Conservation (phyloP, 2,888 invertebrate species). For the Neelides folsomi region DNA sequence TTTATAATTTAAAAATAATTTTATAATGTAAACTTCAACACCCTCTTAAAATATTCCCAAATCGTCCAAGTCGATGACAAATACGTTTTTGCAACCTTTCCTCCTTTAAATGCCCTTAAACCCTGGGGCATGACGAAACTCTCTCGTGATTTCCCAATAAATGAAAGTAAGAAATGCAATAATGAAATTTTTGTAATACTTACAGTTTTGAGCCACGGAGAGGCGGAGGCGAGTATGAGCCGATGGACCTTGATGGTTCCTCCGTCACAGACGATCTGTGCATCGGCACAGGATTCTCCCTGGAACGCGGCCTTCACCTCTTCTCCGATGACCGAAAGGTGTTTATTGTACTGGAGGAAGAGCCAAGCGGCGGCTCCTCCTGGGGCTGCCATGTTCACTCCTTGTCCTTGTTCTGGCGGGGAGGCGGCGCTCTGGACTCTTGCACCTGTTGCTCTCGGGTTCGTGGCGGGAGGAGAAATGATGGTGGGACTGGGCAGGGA, state of each 20-base stretch:
- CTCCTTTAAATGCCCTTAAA: too few species aligned
- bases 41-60: too few species aligned
- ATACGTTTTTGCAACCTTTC: too few species aligned
- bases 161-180: neutral
- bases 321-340: conserved; percentile 31
- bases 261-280: conserved; percentile 30
- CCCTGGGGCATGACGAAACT: too few species aligned
- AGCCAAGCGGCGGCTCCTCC: conserved; percentile 29
- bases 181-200: conserved; percentile 4
- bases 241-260: conserved; percentile 29
- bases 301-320: conserved; percentile 31
- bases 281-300: conserved; percentile 28
- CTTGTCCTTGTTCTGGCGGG: neutral
- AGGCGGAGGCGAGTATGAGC: conserved; percentile 28
- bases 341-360: conserved; percentile 33
- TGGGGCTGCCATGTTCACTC: conserved; percentile 15
- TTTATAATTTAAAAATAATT: neutral
- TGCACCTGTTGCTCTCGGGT: too few species aligned
- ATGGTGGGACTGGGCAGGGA: too few species aligned
- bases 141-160: neutral
- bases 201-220: conserved; percentile 32
- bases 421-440: conserved; percentile 2
- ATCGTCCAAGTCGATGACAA: too few species aligned
- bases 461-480: too few species aligned
- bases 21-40: too few species aligned